Percentiles rank a stretch among this genome's conserved stretches.
Evolutionary conservation across 2,888 invertebrate species (phyloP).

Genomic region (Lymantria monacha): DNA sequence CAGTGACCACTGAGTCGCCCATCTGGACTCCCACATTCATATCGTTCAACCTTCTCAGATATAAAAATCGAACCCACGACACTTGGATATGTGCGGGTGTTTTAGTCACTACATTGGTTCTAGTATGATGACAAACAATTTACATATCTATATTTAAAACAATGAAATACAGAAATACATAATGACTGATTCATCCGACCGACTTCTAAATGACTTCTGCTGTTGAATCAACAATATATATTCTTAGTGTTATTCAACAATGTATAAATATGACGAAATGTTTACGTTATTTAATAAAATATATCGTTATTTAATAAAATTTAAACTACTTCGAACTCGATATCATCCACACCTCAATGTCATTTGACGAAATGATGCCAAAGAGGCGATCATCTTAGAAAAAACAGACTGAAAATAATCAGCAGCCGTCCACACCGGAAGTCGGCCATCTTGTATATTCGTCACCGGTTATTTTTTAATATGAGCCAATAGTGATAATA

Average conservation of each 20-base stretch:
- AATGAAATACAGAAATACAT: too few species aligned
- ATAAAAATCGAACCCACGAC: too few species aligned
- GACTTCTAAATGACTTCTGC: too few species aligned
- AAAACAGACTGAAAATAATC: constrained; percentile 53
- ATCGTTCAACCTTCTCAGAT: too few species aligned
- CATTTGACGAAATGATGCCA: constrained; percentile 30
- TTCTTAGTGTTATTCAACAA: not conserved
- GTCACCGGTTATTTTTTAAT: constrained; percentile 27
- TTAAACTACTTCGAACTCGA: constrained; percentile 19
- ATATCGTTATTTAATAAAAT: constrained; percentile 8
- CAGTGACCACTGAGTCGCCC: too few species aligned
- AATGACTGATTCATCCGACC: too few species aligned
- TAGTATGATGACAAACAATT: too few species aligned
- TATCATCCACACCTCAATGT: constrained; percentile 25
- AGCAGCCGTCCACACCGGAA: constrained; percentile 41
- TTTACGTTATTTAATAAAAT: constrained; percentile 7
- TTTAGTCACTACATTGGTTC: too few species aligned
- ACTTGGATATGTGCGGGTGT: too few species aligned
- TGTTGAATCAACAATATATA: too few species aligned
- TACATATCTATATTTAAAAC: too few species aligned
- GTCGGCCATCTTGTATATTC: constrained; percentile 41
- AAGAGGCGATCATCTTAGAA: constrained; percentile 27
- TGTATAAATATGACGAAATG: constrained; percentile 4
- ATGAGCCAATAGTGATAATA: constrained; percentile 5
- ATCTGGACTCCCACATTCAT: too few species aligned